phyloP scores from a whole-genome alignment of 2,113 vertebrate genomes.

The Rhinopomastus cyanomelas region DNA sequence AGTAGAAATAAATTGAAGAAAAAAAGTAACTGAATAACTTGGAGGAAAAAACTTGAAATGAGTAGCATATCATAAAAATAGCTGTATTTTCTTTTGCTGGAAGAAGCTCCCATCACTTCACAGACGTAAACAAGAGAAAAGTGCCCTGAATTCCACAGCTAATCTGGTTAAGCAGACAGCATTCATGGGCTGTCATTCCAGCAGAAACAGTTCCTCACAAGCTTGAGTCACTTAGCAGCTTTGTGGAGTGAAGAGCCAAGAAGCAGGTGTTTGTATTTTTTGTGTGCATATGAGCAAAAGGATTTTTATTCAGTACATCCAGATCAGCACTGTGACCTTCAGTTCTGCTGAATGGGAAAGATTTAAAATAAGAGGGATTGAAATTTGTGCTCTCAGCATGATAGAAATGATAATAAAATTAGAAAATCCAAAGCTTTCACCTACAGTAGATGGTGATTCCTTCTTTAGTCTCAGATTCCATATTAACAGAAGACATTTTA shows the following conservation, averaged over 20 bases:
- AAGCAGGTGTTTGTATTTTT: not conserved
- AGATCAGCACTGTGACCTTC: not conserved
- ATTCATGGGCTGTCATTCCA: not conserved
- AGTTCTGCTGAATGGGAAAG: not conserved
- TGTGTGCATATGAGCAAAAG: not conserved
- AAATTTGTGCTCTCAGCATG: not conserved
- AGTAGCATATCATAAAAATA: not conserved
- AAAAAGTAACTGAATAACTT: not conserved
- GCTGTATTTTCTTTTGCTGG: not conserved
- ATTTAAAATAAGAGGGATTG: not conserved
- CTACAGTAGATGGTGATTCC: not conserved
- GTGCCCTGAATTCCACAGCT: not conserved
- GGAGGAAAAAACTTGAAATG: not conserved
- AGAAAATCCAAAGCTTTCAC: not conserved
- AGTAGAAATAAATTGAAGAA: constrained; percentile 5
- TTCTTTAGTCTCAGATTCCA: too few species aligned
- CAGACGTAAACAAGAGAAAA: not conserved
- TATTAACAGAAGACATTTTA: too few species aligned
- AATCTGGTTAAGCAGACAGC: not conserved
- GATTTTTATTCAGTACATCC: not conserved
- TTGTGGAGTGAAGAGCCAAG: not conserved
- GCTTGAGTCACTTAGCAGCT: not conserved
- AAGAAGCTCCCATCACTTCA: not conserved
- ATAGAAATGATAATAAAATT: not conserved
- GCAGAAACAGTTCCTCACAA: not conserved